phyloP scores from a whole-genome alignment of 2,797 vertebrate genomes.

The Telmatherina bonti region DNA sequence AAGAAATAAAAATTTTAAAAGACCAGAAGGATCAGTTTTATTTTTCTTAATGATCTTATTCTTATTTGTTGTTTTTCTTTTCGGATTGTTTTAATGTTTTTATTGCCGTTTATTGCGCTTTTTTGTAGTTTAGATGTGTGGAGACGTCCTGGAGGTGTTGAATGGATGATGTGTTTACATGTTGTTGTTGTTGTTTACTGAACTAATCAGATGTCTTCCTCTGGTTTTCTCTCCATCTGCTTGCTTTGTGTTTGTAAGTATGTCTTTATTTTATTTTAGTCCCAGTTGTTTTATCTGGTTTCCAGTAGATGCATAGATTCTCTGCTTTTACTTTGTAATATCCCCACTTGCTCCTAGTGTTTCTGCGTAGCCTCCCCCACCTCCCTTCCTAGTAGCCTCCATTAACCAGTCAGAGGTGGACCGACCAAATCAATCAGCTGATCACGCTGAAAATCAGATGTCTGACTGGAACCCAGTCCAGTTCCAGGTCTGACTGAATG shows the following conservation, averaged over 20 bases:
- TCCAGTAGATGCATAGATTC: constrained; percentile 67
- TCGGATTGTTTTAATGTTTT: too few species aligned
- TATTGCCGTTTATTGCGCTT: too few species aligned
- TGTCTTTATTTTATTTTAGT: constrained; percentile 64
- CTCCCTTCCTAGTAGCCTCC: constrained; percentile 32
- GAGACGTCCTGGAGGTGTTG: too few species aligned
- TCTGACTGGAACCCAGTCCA: constrained; percentile 13
- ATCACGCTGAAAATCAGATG: too few species aligned
- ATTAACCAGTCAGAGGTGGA: constrained; percentile 36
- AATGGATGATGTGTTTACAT: not conserved
- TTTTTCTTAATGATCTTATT: too few species aligned
- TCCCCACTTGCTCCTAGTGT: constrained; percentile 58
- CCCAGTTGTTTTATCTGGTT: constrained; percentile 22
- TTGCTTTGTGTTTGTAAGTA: constrained; percentile 86
- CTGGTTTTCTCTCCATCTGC: constrained; percentile 77
- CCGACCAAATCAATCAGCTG: not conserved
- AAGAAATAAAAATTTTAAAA: too few species aligned
- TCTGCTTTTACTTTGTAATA: constrained; percentile 41
- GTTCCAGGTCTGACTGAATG: not conserved
- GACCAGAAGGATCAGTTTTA: too few species aligned
- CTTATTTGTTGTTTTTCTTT: too few species aligned
- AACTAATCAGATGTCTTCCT: constrained; percentile 71
- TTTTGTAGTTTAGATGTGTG: too few species aligned
- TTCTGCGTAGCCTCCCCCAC: constrained; percentile 52
- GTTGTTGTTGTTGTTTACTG: constrained; percentile 30